Evolutionary conservation across 2,797 vertebrate genomes (phyloP).

Genomic region (Coregonus sp.): DNA sequence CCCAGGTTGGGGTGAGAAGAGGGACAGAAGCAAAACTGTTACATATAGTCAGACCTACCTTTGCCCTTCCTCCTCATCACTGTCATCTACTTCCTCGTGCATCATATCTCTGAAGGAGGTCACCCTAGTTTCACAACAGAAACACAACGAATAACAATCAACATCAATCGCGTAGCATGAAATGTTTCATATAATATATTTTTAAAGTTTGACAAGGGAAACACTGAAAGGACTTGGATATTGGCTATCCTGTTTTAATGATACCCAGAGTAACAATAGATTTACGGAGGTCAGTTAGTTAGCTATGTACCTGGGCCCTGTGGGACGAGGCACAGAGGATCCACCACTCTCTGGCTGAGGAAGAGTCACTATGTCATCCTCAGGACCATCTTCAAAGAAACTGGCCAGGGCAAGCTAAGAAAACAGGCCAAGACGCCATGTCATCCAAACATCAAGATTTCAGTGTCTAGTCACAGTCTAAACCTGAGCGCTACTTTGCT

Average conservation of each 20-base stretch:
- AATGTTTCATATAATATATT: not conserved
- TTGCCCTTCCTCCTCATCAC: slow-evolving; percentile 95
- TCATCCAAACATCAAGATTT: not conserved
- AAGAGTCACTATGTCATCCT: slow-evolving; percentile 94
- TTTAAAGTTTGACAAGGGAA: too few relatives aligned
- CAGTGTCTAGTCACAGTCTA: not conserved
- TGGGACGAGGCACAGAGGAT: slow-evolving; percentile 83
- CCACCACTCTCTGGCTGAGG: slow-evolving; percentile 87
- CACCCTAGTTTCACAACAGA: slow-evolving; percentile 82
- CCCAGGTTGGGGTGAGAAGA: too few relatives aligned
- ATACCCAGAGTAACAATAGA: not conserved
- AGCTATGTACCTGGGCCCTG: slow-evolving; percentile 64
- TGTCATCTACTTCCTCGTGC: slow-evolving; percentile 93
- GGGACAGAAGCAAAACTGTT: too few relatives aligned
- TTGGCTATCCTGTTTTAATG: too few relatives aligned
- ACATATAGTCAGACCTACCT: slow-evolving; percentile 71
- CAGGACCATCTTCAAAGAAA: slow-evolving; percentile 95
- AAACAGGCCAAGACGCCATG: not conserved
- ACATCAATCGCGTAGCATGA: not conserved
- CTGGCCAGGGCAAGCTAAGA: slow-evolving; percentile 90
- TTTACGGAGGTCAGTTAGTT: not conserved
- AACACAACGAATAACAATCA: not conserved
- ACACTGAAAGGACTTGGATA: too few relatives aligned
- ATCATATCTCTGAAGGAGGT: slow-evolving; percentile 96
- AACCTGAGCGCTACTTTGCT: not conserved